phyloP scores from a whole-genome alignment of 2,113 vertebrate genomes.

The Callipepla californica region DNA sequence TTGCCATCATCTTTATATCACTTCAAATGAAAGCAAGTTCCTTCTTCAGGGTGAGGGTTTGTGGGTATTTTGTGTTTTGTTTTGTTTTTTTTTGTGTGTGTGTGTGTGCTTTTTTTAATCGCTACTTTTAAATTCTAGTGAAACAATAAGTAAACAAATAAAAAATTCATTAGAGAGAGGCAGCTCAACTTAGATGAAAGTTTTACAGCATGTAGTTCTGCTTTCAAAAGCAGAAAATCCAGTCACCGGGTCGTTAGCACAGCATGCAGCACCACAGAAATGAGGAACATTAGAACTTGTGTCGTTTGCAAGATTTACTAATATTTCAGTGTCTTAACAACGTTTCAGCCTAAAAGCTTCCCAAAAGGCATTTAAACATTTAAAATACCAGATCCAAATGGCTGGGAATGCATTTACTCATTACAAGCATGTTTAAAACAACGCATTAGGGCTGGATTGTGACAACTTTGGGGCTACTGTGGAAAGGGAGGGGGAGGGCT shows the following conservation, averaged over 20 bases:
- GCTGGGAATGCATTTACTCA: constrained; percentile 13
- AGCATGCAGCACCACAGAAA: constrained; percentile 42
- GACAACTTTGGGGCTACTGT: constrained; percentile 3
- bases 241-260: constrained; percentile 78
- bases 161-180: constrained; percentile 82
- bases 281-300: constrained; percentile 41
- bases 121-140: constrained; percentile 73
- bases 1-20: constrained; percentile 6
- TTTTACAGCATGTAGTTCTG: constrained; percentile 67
- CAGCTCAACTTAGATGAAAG: constrained; percentile 78
- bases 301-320: constrained; percentile 63
- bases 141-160: constrained; percentile 84
- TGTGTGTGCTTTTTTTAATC: constrained; percentile 56
- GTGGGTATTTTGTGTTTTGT: neutral
- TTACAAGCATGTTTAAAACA: neutral
- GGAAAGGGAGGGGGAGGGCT: neutral
- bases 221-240: constrained; percentile 75
- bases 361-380: constrained; percentile 56
- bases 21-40: constrained; percentile 59
- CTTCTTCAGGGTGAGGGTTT: neutral
- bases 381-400: constrained; percentile 8
- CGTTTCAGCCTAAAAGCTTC: constrained; percentile 50
- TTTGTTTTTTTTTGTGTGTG: neutral
- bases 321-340: constrained; percentile 68
- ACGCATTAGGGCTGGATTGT: neutral